phyloP scores from a whole-genome alignment of 2,888 invertebrate genomes.

The Malachius bipustulatus region DNA sequence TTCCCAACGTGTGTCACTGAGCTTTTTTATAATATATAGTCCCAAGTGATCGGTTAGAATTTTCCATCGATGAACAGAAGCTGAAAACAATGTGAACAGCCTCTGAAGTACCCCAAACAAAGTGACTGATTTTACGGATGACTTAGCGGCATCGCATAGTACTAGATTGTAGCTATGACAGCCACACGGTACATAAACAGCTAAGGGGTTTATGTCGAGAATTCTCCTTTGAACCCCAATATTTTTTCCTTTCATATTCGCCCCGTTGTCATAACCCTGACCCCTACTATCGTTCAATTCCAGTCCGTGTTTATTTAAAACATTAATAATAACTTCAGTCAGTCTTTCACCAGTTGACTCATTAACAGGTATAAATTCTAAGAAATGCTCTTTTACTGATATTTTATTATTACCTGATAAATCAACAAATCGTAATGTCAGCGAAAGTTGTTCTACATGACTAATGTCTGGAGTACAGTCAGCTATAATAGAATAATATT shows the following conservation, averaged over 20 bases:
- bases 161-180: slow-evolving; percentile 16
- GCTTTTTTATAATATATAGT: slow-evolving; percentile 21
- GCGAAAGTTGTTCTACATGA: slow-evolving; percentile 25
- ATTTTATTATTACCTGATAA: slow-evolving; percentile 18
- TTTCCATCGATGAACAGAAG: slow-evolving; percentile 23
- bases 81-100: slow-evolving; percentile 19
- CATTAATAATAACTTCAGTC: slow-evolving; percentile 16
- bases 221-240: slow-evolving; percentile 27
- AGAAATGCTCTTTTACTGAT: slow-evolving; percentile 16
- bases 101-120: slow-evolving; percentile 27
- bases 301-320: slow-evolving; percentile 24
- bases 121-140: slow-evolving; percentile 24
- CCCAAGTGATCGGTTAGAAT: slow-evolving; percentile 23
- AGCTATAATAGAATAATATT: slow-evolving; percentile 23
- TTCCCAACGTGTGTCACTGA: slow-evolving; percentile 24
- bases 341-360: slow-evolving; percentile 16
- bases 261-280: slow-evolving; percentile 30
- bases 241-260: slow-evolving; percentile 29
- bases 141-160: slow-evolving; percentile 17
- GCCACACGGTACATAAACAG: slow-evolving; percentile 15
- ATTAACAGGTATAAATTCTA: slow-evolving; percentile 14
- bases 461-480: slow-evolving; percentile 22
- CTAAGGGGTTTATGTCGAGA: slow-evolving; percentile 19
- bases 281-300: slow-evolving; percentile 24
- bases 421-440: slow-evolving; percentile 20